A percentile compares a stretch with the other conserved stretches of the same genome.
These are phyloP conservation scores for Quadriops clusia DNA, from an alignment of 2,888 invertebrate genomes.

Conservation along the genomic window DNA sequence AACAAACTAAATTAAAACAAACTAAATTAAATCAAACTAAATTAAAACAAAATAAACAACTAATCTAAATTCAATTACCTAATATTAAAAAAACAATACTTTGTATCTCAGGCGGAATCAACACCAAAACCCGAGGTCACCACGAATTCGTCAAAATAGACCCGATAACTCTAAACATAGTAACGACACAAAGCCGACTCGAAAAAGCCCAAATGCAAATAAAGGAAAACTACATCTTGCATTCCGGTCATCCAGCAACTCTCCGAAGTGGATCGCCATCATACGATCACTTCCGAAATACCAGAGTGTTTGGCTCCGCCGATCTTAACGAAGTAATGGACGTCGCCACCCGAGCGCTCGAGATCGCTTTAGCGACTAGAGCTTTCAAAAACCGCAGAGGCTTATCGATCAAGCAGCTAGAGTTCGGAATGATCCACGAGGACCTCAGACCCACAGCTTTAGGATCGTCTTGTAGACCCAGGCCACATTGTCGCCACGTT, in stretches of 20 bases:
- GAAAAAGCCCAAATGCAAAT: slow-evolving; percentile 33
- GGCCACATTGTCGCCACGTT: slow-evolving; percentile 36
- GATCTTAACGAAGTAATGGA: slow-evolving; percentile 35
- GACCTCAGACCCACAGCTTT: slow-evolving; percentile 36
- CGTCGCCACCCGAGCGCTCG: slow-evolving; percentile 38
- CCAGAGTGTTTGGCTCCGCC: slow-evolving; percentile 28
- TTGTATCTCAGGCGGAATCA: not conserved
- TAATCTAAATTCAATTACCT: too few relatives aligned
- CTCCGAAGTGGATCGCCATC: slow-evolving; percentile 33
- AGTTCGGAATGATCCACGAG: slow-evolving; percentile 35
- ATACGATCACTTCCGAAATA: slow-evolving; percentile 36
- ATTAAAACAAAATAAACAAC: too few relatives aligned
- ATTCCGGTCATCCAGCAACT: slow-evolving; percentile 32
- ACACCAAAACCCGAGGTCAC: slow-evolving; percentile 4
- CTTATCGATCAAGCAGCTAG: slow-evolving; percentile 35
- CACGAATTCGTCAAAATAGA: slow-evolving; percentile 12
- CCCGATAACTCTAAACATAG: slow-evolving; percentile 11
- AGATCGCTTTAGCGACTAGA: slow-evolving; percentile 41
- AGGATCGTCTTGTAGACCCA: slow-evolving; percentile 30
- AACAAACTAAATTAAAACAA: too few relatives aligned
- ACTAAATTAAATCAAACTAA: too few relatives aligned
- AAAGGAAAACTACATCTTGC: slow-evolving; percentile 29
- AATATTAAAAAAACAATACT: not conserved
- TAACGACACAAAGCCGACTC: slow-evolving; percentile 25
- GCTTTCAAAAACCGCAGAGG: slow-evolving; percentile 41